A percentile compares a stretch with the other conserved stretches of the same genome.
Conservation (phyloP, 2,797 vertebrate species). For the Apogon hyalosoma region DNA sequence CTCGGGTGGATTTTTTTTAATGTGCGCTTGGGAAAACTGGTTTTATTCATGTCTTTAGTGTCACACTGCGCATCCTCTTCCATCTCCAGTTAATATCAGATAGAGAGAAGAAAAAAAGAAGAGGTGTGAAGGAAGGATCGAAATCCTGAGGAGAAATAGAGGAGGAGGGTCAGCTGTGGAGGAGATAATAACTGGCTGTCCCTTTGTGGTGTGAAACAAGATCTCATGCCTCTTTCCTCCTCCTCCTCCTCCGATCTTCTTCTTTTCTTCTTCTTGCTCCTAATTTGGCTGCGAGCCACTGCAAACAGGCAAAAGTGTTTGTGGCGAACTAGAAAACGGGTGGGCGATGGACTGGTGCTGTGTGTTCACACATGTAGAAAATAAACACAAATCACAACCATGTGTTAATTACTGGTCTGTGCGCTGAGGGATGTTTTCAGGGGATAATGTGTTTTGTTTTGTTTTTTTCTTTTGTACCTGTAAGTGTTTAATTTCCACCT, state of each 20-base stretch:
- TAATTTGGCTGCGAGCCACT: conserved; percentile 60
- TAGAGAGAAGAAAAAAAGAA: conserved; percentile 29
- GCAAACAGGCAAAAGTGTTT: conserved; percentile 54
- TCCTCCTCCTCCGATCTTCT: conserved; percentile 29
- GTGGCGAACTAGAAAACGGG: conserved; percentile 51
- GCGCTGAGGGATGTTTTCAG: not conserved
- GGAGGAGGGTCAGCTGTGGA: conserved; percentile 57
- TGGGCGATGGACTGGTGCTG: conserved; percentile 55
- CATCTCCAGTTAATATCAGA: conserved; percentile 38
- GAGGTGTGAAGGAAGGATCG: conserved; percentile 32
- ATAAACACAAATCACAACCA: conserved; percentile 48
- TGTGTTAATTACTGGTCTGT: not conserved
- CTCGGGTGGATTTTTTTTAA: conserved; percentile 16
- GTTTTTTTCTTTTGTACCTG: not conserved
- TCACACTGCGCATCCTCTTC: conserved; percentile 7
- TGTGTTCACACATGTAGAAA: conserved; percentile 58
- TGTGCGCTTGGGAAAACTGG: conserved; percentile 9
- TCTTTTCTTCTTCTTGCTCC: conserved; percentile 32
- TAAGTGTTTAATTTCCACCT: conserved; percentile 3
- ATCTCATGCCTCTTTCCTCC: conserved; percentile 48
- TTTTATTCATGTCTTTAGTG: conserved; percentile 22
- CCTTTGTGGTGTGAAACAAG: conserved; percentile 54
- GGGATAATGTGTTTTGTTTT: not conserved
- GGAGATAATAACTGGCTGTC: conserved; percentile 47
- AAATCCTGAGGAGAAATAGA: conserved; percentile 27